phyloP scores from a whole-genome alignment of 2,888 invertebrate genomes.

The Drosophila infuscata region DNA sequence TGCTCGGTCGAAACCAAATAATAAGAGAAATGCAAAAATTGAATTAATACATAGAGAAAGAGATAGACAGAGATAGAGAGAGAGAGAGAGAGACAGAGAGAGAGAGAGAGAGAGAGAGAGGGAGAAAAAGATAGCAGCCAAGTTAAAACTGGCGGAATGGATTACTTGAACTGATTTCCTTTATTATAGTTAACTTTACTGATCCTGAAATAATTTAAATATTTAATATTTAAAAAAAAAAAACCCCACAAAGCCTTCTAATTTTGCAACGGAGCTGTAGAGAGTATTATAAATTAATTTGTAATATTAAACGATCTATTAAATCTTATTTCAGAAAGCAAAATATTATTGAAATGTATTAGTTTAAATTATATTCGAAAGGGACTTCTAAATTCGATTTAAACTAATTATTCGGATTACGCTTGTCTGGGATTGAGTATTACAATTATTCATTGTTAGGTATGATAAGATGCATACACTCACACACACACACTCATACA shows the following conservation, averaged over 20 bases:
- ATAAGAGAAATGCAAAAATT: conserved; percentile 7
- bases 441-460: not conserved
- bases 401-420: not conserved
- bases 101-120: not conserved
- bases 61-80: not conserved
- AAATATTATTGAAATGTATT: not conserved
- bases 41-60: conserved; percentile 4
- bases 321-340: not conserved
- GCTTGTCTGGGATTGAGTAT: not conserved
- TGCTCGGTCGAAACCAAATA: conserved; percentile 3
- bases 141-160: not conserved
- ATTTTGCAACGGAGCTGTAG: not conserved
- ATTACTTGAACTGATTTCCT: not conserved
- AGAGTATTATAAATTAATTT: not conserved
- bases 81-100: not conserved
- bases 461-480: not conserved
- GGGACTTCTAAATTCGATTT: not conserved
- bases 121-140: not conserved
- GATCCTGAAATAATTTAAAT: not conserved
- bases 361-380: not conserved
- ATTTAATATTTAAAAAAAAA: not conserved
- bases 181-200: not conserved
- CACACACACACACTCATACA: not conserved
- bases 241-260: not conserved
- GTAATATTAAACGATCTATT: not conserved